phyloP scores from a whole-genome alignment of 2,888 invertebrate genomes.

The Hydroisotoma schaefferi region DNA sequence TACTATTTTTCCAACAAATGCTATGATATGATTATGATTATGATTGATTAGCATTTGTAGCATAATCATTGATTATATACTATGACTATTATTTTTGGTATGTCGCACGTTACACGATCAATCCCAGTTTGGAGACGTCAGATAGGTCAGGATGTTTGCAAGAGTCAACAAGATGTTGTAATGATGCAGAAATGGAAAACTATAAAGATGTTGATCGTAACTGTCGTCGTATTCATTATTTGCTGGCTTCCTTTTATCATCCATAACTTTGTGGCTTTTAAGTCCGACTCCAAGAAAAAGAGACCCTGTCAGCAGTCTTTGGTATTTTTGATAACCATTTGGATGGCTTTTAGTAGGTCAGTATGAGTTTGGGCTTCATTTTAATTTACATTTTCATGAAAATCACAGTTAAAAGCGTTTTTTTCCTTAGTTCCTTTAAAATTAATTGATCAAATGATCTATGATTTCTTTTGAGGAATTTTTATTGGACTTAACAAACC shows the following conservation, averaged over 20 bases:
- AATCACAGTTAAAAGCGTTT: too few species aligned
- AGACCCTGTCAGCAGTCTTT: slow-evolving; percentile 24
- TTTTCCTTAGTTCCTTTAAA: too few species aligned
- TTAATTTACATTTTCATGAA: too few species aligned
- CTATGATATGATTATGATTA: too few species aligned
- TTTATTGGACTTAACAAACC: too few species aligned
- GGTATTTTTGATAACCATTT: slow-evolving; percentile 14
- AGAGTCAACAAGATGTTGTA: slow-evolving; percentile 9
- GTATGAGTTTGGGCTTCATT: neutral
- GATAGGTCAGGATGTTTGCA: slow-evolving; percentile 7
- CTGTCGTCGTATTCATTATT: slow-evolving; percentile 16
- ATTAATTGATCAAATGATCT: too few species aligned
- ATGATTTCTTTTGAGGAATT: too few species aligned
- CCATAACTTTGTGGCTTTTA: slow-evolving; percentile 15
- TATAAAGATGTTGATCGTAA: slow-evolving; percentile 22
- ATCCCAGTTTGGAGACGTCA: slow-evolving; percentile 10
- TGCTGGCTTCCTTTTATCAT: slow-evolving; percentile 26
- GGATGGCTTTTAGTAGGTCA: slow-evolving; percentile 23
- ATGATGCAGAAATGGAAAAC: slow-evolving; percentile 21
- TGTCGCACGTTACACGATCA: neutral
- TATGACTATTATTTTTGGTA: neutral
- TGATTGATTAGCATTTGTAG: neutral
- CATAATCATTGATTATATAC: neutral
- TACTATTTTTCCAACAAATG: too few species aligned
- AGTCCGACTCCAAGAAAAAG: slow-evolving; percentile 7